Evolutionary conservation across 2,888 invertebrate species (phyloP), one percentile per base, ranked within the genome.

Genomic region (Incurvaria masculella): DNA sequence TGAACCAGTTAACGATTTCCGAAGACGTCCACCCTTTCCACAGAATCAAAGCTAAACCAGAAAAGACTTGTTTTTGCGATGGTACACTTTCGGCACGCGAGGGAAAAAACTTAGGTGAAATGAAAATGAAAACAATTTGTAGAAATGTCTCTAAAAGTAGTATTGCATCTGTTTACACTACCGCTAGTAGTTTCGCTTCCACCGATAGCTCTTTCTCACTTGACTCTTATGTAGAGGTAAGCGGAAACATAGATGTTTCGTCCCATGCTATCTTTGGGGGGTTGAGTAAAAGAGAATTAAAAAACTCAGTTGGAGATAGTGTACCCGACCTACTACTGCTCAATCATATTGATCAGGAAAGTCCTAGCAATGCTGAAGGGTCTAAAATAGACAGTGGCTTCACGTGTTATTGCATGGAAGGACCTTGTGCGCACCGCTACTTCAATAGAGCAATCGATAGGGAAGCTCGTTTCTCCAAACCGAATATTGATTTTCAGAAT

Each of bases 41-140:
- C n/a, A 66, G 54, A 55, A 62, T 50, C 27, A 68, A 59, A 59
- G 55, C 59, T 46, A 61, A 57, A 52, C 59, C 57, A 26, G 54
- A 58, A 2, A 58, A 62, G 55, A 68, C 66, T 16, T 72, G 72
- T 55, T 67, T 62, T 56, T 72, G 72, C 53, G 57, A 61, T 17
- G 61, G 33, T 3, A 33, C 8, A 11, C 14, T n/a, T 14, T n/a
- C n/a, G n/a, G n/a, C n/a, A n/a, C n/a, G n/a, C n/a, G n/a, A n/a
- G n/a, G n/a, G n/a, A n/a, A n/a, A n/a, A n/a, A n/a, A n/a, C n/a
- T n/a, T n/a, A n/a, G n/a, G n/a, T n/a, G n/a, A n/a, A n/a, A n/a
- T n/a, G n/a, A n/a, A n/a, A n/a, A n/a, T n/a, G n/a, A n/a, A n/a
- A n/a, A n/a, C n/a, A n/a, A n/a, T n/a, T n/a, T n/a, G n/a, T n/a